phyloP scores from a whole-genome alignment of 2,113 vertebrate genomes.

The Chaetops frenatus region DNA sequence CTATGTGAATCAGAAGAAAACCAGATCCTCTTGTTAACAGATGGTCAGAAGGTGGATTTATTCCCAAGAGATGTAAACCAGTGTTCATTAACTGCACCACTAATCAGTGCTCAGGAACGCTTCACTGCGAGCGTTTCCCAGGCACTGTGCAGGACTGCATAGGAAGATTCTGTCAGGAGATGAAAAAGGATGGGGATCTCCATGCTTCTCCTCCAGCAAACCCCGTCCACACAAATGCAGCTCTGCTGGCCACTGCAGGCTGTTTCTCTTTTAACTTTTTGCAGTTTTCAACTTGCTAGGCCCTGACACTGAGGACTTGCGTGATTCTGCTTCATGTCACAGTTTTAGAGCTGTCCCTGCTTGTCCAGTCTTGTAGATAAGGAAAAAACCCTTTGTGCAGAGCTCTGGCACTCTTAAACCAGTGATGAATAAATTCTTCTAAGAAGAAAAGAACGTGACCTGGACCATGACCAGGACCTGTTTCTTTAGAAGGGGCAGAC shows the following conservation, averaged over 20 bases:
- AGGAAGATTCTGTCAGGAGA: background rate
- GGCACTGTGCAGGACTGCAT: background rate
- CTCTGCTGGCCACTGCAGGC: background rate
- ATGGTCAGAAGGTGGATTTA: background rate
- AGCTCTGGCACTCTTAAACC: background rate
- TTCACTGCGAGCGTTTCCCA: background rate
- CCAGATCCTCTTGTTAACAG: background rate
- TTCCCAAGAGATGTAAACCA: background rate
- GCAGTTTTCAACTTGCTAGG: background rate
- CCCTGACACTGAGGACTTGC: fast-evolving
- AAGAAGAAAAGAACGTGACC: background rate
- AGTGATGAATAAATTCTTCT: background rate
- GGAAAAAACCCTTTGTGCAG: background rate
- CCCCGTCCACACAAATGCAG: background rate
- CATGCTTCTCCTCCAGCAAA: background rate
- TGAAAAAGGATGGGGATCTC: background rate
- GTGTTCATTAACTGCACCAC: background rate
- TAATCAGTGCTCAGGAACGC: background rate
- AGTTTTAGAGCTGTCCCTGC: background rate
- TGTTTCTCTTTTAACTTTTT: background rate
- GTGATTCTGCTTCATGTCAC: background rate
- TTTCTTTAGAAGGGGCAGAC: background rate
- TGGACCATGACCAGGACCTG: background rate
- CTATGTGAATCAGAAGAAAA: background rate
- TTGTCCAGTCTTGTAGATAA: background rate